Conservation (phyloP, 2,113 vertebrate species). For the Toxotes chatareus region DNA sequence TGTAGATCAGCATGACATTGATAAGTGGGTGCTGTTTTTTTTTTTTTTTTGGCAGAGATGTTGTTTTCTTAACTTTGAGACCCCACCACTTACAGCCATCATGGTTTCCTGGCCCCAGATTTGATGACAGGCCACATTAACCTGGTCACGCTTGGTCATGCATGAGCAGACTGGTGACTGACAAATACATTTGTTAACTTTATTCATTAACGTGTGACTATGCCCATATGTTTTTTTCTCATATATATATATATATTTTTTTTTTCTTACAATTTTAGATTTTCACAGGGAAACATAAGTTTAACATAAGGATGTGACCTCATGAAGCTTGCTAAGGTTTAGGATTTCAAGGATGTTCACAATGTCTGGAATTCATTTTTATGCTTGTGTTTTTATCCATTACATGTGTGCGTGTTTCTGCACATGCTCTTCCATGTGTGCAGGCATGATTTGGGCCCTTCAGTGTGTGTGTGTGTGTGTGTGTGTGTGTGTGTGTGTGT, state of each 20-base stretch:
- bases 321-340: neutral
- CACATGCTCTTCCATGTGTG: neutral
- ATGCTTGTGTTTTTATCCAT: conserved; percentile 28
- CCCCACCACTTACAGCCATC: neutral
- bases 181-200: conserved; percentile 9
- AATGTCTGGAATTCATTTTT: conserved; percentile 44
- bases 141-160: conserved; percentile 41
- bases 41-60: neutral
- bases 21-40: neutral
- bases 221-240: neutral
- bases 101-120: neutral
- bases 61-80: conserved; percentile 13
- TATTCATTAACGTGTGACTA: conserved; percentile 3
- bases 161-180: conserved; percentile 17
- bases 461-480: conserved; percentile 14
- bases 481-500: conserved; percentile 38
- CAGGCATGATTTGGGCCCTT: neutral
- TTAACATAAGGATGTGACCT: neutral
- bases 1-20: neutral
- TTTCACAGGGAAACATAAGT: neutral
- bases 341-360: conserved; percentile 7
- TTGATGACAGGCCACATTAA: conserved; percentile 47
- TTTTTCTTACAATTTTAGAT: conserved; percentile 4
- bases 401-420: conserved; percentile 27
- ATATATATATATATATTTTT: neutral